phyloP scores from a whole-genome alignment of 2,888 invertebrate genomes.

The Nesidiocoris tenuis region DNA sequence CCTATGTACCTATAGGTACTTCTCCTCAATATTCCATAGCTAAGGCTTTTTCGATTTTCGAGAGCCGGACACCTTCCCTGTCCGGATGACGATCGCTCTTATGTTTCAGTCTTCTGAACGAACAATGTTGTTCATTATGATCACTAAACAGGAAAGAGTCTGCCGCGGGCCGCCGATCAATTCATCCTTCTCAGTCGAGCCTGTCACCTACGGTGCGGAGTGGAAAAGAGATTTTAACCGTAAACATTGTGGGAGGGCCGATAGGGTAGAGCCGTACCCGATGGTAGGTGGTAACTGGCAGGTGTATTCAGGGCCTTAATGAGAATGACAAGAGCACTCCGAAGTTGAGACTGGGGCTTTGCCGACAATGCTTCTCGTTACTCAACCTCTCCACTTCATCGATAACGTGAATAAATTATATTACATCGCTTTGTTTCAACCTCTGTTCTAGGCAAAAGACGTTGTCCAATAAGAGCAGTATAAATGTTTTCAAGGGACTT shows the following conservation, averaged over 20 bases:
- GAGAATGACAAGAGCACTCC: slow-evolving; percentile 43
- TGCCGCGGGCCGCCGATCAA: not conserved
- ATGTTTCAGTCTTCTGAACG: too few species aligned
- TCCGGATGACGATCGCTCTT: too few species aligned
- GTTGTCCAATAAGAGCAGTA: too few species aligned
- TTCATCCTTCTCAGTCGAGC: not conserved
- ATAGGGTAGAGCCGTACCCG: not conserved
- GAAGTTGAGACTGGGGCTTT: slow-evolving; percentile 17
- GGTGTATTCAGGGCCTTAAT: slow-evolving; percentile 44
- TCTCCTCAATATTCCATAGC: too few species aligned
- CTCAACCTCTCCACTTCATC: slow-evolving; percentile 19
- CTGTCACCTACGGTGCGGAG: not conserved
- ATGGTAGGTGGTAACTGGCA: slow-evolving; percentile 39
- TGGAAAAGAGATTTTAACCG: slow-evolving; percentile 33
- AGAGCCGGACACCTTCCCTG: too few species aligned
- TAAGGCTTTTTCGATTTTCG: too few species aligned
- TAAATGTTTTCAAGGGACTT: too few species aligned
- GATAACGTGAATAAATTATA: not conserved
- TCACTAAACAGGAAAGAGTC: not conserved
- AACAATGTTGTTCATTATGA: not conserved
- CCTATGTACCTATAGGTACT: too few species aligned
- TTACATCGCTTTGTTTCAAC: not conserved
- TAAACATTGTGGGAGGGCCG: slow-evolving; percentile 40
- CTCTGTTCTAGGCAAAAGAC: too few species aligned
- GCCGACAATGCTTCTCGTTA: slow-evolving; percentile 38